Conservation (phyloP, 2,113 vertebrate species). For the Dascyllus trimaculatus region DNA sequence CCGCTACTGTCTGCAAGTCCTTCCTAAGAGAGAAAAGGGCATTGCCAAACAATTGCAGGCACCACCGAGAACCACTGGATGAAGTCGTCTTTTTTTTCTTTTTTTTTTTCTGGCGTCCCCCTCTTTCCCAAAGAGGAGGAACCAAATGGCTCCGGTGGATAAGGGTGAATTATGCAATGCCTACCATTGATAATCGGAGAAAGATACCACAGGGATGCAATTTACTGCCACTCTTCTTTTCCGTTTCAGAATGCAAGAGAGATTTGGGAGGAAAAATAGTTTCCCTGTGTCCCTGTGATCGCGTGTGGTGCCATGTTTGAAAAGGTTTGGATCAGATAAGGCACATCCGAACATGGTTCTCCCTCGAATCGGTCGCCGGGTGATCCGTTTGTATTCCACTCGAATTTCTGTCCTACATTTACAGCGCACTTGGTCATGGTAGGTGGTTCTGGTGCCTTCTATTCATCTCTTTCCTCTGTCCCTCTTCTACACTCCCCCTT, state of each 20-base stretch:
- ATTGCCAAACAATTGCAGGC: constrained; percentile 78
- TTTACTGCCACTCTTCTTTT: constrained; percentile 71
- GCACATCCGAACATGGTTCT: constrained; percentile 79
- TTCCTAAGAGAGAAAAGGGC: constrained; percentile 78
- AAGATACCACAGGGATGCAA: constrained; percentile 57
- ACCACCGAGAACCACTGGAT: constrained; percentile 66
- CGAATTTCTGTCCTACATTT: constrained; percentile 80
- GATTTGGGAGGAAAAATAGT: constrained; percentile 68
- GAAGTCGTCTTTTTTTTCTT: constrained; percentile 46
- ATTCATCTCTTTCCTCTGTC: constrained; percentile 82
- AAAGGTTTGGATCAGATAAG: constrained; percentile 62
- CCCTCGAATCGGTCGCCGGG: constrained; percentile 59
- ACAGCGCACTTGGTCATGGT: constrained; percentile 81
- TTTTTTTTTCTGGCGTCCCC: constrained; percentile 65
- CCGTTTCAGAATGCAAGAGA: constrained; percentile 73
- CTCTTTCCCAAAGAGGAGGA: constrained; percentile 75
- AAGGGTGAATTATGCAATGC: constrained; percentile 82
- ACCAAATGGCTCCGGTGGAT: constrained; percentile 76
- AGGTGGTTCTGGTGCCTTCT: constrained; percentile 84
- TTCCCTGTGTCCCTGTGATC: constrained; percentile 71
- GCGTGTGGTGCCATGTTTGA: constrained; percentile 52
- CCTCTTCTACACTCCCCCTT: constrained; percentile 81
- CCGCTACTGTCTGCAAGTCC: constrained; percentile 78
- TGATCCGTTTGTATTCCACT: constrained; percentile 74
- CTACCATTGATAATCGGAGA: constrained; percentile 74